Conservation (phyloP, 2,888 invertebrate species). For the Coelinius sp. region DNA sequence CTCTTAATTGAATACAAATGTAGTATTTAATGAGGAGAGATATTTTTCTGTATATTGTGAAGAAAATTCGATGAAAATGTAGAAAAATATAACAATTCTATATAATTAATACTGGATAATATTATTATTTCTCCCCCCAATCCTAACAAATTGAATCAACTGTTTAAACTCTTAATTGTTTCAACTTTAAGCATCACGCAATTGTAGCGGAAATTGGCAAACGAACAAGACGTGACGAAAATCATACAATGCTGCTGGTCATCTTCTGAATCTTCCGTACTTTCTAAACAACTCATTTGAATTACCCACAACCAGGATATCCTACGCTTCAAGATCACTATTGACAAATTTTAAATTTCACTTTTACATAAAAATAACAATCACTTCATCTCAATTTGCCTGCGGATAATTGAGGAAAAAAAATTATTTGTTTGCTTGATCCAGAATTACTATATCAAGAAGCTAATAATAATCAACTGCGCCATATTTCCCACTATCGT, state of each 20-base stretch:
- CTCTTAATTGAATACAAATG: background rate
- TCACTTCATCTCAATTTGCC: too few relatives aligned
- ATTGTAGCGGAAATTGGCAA: slow-evolving; percentile 12
- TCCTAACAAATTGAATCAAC: too few relatives aligned
- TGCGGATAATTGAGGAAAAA: background rate
- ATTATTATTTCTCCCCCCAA: background rate
- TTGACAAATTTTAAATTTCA: too few relatives aligned
- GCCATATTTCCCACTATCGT: background rate
- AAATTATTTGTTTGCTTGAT: background rate
- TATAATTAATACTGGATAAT: too few relatives aligned
- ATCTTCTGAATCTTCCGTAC: background rate
- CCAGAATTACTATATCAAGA: background rate
- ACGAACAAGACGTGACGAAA: slow-evolving; percentile 8
- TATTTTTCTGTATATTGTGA: slow-evolving; percentile 7
- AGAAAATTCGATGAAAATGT: background rate
- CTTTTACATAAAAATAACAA: too few relatives aligned
- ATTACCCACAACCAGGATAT: background rate
- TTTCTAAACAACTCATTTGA: slow-evolving; percentile 6
- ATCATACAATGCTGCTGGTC: background rate
- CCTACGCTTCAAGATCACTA: background rate
- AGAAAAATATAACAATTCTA: too few relatives aligned
- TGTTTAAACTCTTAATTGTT: background rate
- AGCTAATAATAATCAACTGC: background rate
- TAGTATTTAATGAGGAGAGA: background rate
- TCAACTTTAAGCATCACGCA: background rate